These are phyloP conservation scores for Pocillopora grandis DNA, from an alignment of 92 coral and sea anemone genomes.

Conservation along the genomic window DNA sequence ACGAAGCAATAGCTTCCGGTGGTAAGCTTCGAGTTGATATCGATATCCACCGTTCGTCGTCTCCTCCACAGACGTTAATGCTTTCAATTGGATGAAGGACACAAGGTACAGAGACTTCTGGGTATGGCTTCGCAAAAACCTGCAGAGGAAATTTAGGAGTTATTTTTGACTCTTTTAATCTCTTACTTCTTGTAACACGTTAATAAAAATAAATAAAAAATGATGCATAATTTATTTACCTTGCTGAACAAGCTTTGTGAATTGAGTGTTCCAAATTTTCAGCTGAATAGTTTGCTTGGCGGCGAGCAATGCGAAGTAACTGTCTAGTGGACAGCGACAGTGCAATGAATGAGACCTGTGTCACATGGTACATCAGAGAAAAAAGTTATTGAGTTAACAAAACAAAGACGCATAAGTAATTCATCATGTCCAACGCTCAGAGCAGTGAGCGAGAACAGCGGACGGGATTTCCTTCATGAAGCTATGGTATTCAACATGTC, in stretches of 20 bases:
- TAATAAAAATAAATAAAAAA: too few species aligned
- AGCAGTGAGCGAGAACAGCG: slow-evolving; percentile 70
- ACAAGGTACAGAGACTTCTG: slow-evolving; percentile 88
- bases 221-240: slow-evolving; percentile 37
- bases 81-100: slow-evolving; percentile 78
- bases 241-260: slow-evolving; percentile 88
- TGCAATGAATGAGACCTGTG: slow-evolving; percentile 84
- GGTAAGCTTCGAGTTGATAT: slow-evolving; percentile 82
- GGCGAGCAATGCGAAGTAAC: slow-evolving; percentile 88
- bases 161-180: neutral
- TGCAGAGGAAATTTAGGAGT: neutral
- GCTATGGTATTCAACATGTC: slow-evolving; percentile 62
- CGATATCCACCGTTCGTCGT: slow-evolving; percentile 62
- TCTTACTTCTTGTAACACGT: neutral
- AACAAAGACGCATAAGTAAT: too few species aligned
- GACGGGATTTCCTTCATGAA: slow-evolving; percentile 41
- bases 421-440: slow-evolving; percentile 84
- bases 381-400: neutral
- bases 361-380: neutral
- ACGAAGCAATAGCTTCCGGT: slow-evolving; percentile 55
- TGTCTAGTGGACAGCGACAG: slow-evolving; percentile 93
- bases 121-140: slow-evolving; percentile 87
- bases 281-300: slow-evolving; percentile 76
- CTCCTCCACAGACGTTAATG: slow-evolving; percentile 45
- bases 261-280: slow-evolving; percentile 82